A percentile compares a stretch with the other conserved stretches of the same genome.
phyloP scores from a whole-genome alignment of 2,888 invertebrate species.

The Slavum lentiscoides region DNA sequence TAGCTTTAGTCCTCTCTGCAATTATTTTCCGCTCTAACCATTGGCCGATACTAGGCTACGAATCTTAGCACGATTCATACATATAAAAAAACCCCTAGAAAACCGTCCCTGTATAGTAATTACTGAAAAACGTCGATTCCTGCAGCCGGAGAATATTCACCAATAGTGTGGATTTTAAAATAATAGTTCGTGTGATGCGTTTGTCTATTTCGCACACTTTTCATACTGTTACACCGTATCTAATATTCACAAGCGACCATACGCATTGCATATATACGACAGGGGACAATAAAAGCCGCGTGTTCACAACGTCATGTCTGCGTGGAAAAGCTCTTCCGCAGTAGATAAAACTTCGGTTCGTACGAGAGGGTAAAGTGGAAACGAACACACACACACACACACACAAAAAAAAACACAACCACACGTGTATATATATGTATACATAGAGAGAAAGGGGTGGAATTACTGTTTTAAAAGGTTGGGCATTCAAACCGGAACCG shows the following conservation, averaged over 20 bases:
- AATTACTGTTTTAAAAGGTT: slow-evolving; percentile 46
- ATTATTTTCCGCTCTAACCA: too few species aligned
- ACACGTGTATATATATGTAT: neutral
- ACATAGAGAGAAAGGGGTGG: neutral
- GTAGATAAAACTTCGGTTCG: slow-evolving; percentile 40
- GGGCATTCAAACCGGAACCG: slow-evolving; percentile 51
- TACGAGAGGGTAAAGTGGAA: slow-evolving; percentile 26
- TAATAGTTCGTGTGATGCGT: neutral
- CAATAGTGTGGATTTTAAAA: neutral
- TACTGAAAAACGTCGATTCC: too few species aligned
- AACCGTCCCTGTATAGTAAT: too few species aligned
- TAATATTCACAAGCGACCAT: slow-evolving; percentile 8
- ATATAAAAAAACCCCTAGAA: too few species aligned
- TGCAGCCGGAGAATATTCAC: too few species aligned
- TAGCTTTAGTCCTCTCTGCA: too few species aligned
- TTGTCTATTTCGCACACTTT: neutral
- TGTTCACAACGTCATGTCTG: slow-evolving; percentile 28
- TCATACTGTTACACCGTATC: neutral
- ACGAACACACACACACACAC: neutral
- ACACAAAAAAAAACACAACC: neutral
- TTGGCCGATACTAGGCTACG: too few species aligned
- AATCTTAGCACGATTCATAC: too few species aligned
- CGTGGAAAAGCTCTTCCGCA: slow-evolving; percentile 44
- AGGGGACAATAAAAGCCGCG: slow-evolving; percentile 22
- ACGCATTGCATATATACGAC: too few species aligned